Evolutionary conservation across 2,888 invertebrate species (phyloP).

Genomic region (Nowickia ferox): DNA sequence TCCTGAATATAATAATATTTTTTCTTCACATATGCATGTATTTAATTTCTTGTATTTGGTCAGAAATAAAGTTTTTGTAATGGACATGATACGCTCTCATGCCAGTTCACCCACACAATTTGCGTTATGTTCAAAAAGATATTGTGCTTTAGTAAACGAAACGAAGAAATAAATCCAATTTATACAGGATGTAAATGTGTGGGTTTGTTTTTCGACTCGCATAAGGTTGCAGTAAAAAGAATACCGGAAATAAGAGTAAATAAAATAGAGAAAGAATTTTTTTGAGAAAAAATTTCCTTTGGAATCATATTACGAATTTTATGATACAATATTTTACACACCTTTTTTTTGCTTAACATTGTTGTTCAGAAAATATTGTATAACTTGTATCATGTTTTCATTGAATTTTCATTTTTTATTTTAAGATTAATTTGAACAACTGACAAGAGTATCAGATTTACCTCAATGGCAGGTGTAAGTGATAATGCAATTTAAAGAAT

Average conservation of each 20-base stretch:
- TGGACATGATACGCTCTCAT: conserved; percentile 31
- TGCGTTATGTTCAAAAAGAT: neutral
- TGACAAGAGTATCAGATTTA: too few relatives aligned
- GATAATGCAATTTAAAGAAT: too few relatives aligned
- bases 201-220: neutral
- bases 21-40: neutral
- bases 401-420: too few relatives aligned
- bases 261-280: neutral
- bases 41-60: neutral
- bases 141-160: neutral
- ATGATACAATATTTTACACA: neutral
- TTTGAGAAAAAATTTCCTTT: neutral
- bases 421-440: too few relatives aligned
- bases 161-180: conserved; percentile 23
- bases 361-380: neutral
- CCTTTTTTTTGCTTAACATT: neutral
- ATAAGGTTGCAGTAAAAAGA: neutral
- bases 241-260: conserved; percentile 42
- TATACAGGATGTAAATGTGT: conserved; percentile 29
- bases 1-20: neutral
- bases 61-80: conserved; percentile 41
- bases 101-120: neutral
- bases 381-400: too few relatives aligned
- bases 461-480: too few relatives aligned
- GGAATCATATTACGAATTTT: conserved; percentile 19